phyloP scores from a whole-genome alignment of 2,797 vertebrate species.

The Acanthis flammea region DNA sequence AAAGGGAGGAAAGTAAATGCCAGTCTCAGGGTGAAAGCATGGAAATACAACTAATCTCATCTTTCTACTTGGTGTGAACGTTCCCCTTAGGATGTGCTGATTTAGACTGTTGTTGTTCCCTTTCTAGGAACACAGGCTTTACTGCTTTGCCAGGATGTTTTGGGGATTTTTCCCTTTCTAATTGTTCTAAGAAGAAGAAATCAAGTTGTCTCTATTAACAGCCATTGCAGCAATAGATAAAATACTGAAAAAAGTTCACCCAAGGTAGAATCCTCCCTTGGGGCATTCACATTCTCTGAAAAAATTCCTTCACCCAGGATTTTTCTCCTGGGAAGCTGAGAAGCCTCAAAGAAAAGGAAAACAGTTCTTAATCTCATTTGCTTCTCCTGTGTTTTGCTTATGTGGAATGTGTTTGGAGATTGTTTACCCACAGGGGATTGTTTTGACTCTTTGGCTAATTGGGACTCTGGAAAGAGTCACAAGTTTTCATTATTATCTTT shows the following conservation, averaged over 20 bases:
- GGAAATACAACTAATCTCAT: neutral
- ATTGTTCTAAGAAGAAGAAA: neutral
- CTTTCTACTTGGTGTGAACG: neutral
- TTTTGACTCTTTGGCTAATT: too few relatives aligned
- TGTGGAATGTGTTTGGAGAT: too few relatives aligned
- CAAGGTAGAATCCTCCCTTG: neutral
- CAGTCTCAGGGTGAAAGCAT: neutral
- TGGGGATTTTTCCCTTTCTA: neutral
- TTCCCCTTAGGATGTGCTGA: neutral
- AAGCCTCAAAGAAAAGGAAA: neutral
- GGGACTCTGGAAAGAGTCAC: too few relatives aligned
- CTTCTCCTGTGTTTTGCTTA: neutral
- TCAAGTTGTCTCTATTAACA: neutral
- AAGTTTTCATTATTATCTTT: too few relatives aligned
- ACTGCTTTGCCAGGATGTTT: neutral
- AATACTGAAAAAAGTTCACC: neutral
- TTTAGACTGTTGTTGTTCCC: neutral
- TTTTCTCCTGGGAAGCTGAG: neutral
- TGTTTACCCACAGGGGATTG: too few relatives aligned
- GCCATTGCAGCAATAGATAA: neutral
- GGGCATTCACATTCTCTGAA: neutral
- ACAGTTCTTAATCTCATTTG: neutral
- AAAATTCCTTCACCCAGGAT: neutral
- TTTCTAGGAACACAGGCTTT: neutral
- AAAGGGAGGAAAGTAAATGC: neutral